Conservation (phyloP, 2,113 vertebrate genomes). For the Phaetusa simplex region DNA sequence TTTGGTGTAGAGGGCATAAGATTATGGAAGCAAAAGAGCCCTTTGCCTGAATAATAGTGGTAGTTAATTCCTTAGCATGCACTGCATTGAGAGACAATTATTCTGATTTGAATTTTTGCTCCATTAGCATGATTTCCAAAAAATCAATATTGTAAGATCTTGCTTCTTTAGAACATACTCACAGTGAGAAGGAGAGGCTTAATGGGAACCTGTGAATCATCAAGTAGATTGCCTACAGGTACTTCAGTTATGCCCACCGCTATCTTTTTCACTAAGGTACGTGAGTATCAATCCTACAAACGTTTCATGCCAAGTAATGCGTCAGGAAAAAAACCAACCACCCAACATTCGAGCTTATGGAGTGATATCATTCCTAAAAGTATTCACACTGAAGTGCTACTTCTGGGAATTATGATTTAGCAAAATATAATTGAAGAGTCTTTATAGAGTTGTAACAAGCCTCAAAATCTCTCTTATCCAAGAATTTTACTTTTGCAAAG, state of each 20-base stretch:
- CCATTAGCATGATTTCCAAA: not conserved
- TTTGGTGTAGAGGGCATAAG: not conserved
- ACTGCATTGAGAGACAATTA: not conserved
- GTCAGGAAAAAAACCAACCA: not conserved
- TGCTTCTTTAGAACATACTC: not conserved
- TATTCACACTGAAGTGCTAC: not conserved
- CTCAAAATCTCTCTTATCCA: not conserved
- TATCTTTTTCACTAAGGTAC: not conserved
- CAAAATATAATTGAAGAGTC: not conserved
- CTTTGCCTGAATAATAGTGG: not conserved
- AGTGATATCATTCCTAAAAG: not conserved
- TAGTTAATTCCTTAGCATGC: not conserved
- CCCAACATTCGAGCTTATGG: not conserved
- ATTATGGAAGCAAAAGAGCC: not conserved
- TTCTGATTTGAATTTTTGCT: not conserved
- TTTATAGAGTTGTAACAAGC: not conserved
- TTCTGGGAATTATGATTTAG: conserved; percentile 1
- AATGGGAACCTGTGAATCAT: conserved; percentile 16
- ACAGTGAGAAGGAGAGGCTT: not conserved
- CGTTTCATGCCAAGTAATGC: not conserved
- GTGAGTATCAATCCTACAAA: not conserved
- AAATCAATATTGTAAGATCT: not conserved
- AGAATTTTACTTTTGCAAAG: not conserved
- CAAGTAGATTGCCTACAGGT: conserved; percentile 6
- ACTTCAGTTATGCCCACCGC: not conserved